phyloP scores from a whole-genome alignment of 2,888 invertebrate genomes.

The Drosophila sordidula region DNA sequence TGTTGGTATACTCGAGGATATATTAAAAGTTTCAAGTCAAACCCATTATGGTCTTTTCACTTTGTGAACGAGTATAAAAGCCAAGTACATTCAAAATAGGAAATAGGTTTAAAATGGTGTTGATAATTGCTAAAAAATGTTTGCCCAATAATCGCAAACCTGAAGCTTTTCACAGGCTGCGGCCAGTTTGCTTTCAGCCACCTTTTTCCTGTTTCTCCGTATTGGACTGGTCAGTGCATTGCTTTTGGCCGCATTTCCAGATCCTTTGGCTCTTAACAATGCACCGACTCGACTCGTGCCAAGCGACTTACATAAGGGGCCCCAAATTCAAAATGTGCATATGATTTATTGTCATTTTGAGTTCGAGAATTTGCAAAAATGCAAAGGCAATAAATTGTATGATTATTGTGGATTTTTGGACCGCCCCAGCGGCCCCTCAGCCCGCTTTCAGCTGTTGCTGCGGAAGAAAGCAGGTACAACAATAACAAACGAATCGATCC shows the following conservation, averaged over 20 bases:
- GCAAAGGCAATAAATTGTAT: conserved; percentile 83
- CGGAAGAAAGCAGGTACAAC: conserved; percentile 67
- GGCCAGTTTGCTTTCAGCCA: conserved; percentile 28
- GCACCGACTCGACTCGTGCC: conserved; percentile 78
- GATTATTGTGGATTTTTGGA: conserved; percentile 70
- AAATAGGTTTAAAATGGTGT: neutral
- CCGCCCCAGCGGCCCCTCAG: conserved; percentile 16
- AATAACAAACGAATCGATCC: conserved; percentile 36
- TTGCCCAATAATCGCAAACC: neutral
- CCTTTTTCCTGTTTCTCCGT: conserved; percentile 21
- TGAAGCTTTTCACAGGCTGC: conserved; percentile 4
- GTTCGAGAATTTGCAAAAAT: conserved; percentile 79
- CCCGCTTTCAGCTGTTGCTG: neutral
- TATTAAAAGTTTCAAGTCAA: no score
- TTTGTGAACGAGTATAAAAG: neutral
- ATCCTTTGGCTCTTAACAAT: conserved; percentile 65
- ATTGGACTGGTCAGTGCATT: conserved; percentile 8
- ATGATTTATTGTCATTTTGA: conserved; percentile 82
- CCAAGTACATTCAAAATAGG: neutral
- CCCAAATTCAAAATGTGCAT: conserved; percentile 48
- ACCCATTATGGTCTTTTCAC: no score
- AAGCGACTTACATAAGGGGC: conserved; percentile 59
- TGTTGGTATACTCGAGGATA: no score
- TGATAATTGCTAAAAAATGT: neutral
- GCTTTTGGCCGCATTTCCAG: conserved; percentile 33